Percentiles rank a stretch among this genome's conserved stretches.
phyloP scores from a whole-genome alignment of 2,113 vertebrate genomes.

The Oceanodroma tethys region DNA sequence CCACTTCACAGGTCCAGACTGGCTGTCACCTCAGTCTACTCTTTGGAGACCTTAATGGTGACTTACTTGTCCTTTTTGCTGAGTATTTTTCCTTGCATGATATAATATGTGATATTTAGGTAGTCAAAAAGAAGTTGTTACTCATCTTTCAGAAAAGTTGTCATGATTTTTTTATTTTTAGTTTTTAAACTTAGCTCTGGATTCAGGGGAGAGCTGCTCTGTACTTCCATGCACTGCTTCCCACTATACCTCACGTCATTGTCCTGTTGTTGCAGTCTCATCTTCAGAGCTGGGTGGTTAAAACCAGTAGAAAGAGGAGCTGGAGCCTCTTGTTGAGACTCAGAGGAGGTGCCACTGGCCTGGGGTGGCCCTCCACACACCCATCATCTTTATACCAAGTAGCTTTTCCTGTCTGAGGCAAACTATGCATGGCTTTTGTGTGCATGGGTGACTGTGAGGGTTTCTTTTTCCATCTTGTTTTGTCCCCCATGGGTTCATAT shows the following conservation, averaged over 20 bases:
- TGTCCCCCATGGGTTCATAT: background rate
- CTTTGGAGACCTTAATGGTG: background rate
- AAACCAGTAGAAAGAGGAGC: background rate
- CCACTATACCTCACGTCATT: rapidly evolving
- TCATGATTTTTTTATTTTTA: background rate
- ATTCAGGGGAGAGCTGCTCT: background rate
- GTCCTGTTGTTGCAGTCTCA: background rate
- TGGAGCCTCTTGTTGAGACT: background rate
- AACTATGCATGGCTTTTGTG: background rate
- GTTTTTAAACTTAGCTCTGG: background rate
- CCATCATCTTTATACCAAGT: background rate
- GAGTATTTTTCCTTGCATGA: background rate
- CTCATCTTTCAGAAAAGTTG: background rate
- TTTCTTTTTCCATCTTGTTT: background rate
- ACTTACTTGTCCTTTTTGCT: background rate
- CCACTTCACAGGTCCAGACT: background rate
- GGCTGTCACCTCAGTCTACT: background rate
- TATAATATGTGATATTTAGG: background rate
- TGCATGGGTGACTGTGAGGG: rapidly evolving
- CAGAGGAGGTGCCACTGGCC: background rate
- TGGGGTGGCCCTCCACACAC: background rate
- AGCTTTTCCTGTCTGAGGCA: background rate
- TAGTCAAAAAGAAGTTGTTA: background rate
- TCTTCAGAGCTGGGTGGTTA: background rate
- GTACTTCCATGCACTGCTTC: rapidly evolving